Evolutionary conservation across 2,113 vertebrate species (phyloP).

Genomic region (Procavia capensis): DNA sequence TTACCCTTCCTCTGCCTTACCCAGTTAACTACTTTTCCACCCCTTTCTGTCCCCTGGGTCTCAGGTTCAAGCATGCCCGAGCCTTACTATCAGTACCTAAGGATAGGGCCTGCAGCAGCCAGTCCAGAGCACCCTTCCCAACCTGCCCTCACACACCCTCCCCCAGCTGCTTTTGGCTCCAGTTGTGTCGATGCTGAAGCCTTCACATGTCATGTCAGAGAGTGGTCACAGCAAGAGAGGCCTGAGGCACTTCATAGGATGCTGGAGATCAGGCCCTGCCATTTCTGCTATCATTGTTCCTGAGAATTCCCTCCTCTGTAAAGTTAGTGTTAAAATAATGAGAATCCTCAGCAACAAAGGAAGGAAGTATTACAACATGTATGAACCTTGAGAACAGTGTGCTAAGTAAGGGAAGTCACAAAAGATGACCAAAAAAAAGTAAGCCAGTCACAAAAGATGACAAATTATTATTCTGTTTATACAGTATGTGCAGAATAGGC

Average conservation of each 20-base stretch:
- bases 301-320: neutral
- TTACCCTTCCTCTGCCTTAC: neutral
- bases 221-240: neutral
- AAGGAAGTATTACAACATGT: neutral
- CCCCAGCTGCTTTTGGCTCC: neutral
- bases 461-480: neutral
- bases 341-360: neutral
- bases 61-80: neutral
- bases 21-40: neutral
- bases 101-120: neutral
- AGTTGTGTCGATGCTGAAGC: neutral
- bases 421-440: too few relatives aligned
- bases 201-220: neutral
- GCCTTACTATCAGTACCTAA: neutral
- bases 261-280: neutral
- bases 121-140: neutral
- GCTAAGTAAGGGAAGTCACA: neutral
- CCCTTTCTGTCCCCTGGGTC: neutral
- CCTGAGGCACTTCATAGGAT: neutral
- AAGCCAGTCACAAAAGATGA: neutral
- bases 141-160: neutral
- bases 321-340: neutral
- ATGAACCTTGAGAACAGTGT: neutral
- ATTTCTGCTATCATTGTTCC: neutral
- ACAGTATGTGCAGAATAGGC: neutral